phyloP scores from a whole-genome alignment of 2,113 vertebrate species.

The Panurus biarmicus region DNA sequence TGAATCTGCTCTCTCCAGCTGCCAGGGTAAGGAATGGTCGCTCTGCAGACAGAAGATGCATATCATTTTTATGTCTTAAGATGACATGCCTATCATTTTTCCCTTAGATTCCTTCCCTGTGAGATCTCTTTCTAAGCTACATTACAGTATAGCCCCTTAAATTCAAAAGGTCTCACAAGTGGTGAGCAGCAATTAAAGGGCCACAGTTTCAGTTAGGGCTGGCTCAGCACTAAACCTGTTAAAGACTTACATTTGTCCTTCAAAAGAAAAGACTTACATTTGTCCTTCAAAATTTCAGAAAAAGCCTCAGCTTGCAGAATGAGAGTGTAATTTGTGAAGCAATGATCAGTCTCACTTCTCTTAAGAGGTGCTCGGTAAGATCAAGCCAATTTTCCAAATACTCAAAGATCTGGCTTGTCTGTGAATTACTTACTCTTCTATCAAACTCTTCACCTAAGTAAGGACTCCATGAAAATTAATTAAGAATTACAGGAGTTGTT shows the following conservation, averaged over 20 bases:
- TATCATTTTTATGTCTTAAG: slow-evolving; percentile 53
- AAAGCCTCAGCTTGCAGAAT: neutral
- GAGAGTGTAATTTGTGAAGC: neutral
- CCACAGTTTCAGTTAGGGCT: neutral
- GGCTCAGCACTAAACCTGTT: neutral
- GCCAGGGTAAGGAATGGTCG: slow-evolving; percentile 67
- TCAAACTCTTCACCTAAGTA: neutral
- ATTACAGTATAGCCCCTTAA: neutral
- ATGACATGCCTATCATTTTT: slow-evolving; percentile 39
- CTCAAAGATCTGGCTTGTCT: neutral
- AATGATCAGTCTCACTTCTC: neutral
- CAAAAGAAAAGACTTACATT: no score
- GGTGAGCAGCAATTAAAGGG: neutral
- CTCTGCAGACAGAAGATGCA: slow-evolving; percentile 30
- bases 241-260: neutral
- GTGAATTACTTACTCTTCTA: neutral
- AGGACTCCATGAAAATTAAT: neutral
- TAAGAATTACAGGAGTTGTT: neutral
- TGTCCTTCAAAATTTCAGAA: neutral
- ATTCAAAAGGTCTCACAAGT: neutral
- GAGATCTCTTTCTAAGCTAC: slow-evolving; percentile 20
- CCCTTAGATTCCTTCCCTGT: slow-evolving; percentile 17
- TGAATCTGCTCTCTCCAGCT: slow-evolving; percentile 67
- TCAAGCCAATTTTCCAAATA: neutral
- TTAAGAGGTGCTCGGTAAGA: neutral